phyloP scores from a whole-genome alignment of 2,113 vertebrate genomes.

The Sminthopsis crassicaudata region DNA sequence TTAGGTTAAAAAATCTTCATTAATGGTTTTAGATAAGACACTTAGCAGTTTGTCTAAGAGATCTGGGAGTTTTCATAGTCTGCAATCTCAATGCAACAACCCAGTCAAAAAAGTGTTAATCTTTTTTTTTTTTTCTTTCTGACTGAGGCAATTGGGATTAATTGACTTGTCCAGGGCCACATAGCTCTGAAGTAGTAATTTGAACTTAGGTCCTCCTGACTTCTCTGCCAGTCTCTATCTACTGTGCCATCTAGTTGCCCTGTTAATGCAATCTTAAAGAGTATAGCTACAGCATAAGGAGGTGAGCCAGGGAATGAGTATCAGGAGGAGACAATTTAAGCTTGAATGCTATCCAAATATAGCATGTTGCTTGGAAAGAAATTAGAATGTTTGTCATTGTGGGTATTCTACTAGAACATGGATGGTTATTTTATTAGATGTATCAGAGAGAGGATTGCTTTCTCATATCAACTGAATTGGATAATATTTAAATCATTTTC shows the following conservation, averaged over 20 bases:
- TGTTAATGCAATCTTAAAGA: background rate
- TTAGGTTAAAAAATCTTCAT: background rate
- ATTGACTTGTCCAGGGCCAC: too few relatives aligned
- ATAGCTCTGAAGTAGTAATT: too few relatives aligned
- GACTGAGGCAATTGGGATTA: too few relatives aligned
- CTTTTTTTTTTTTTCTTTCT: too few relatives aligned
- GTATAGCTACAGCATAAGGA: background rate
- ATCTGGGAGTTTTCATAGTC: background rate
- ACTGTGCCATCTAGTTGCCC: too few relatives aligned
- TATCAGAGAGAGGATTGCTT: background rate
- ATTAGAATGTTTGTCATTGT: background rate
- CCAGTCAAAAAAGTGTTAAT: too few relatives aligned
- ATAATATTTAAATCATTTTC: background rate
- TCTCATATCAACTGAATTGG: background rate
- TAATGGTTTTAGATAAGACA: background rate
- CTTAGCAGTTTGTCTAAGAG: background rate
- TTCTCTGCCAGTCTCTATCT: too few relatives aligned
- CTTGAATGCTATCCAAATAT: background rate
- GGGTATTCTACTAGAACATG: background rate
- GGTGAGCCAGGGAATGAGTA: background rate
- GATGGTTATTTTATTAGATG: background rate
- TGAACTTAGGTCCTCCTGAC: too few relatives aligned
- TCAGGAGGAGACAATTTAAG: background rate
- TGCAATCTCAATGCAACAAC: background rate
- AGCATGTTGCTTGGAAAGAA: background rate